Evolutionary conservation across 2,888 invertebrate species (phyloP).

Genomic region (Acronicta leporina): DNA sequence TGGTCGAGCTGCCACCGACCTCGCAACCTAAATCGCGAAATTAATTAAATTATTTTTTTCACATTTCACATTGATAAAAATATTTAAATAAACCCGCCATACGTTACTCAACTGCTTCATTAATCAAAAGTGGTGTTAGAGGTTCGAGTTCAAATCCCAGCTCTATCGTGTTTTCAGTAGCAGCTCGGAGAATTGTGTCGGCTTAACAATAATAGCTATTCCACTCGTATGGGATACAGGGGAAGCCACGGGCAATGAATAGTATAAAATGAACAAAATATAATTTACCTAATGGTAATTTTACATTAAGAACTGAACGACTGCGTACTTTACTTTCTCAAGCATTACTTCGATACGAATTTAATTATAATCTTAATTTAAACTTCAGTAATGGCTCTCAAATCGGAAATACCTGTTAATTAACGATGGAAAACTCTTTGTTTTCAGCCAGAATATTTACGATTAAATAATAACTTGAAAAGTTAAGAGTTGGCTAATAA

Average conservation of each 20-base stretch:
- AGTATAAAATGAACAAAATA: conserved; percentile 17
- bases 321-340: conserved; percentile 15
- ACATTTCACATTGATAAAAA: too few species aligned
- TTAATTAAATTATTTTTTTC: too few species aligned
- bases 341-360: conserved; percentile 45
- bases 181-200: too few species aligned
- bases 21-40: too few species aligned
- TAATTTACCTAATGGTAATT: conserved; percentile 31
- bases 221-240: not conserved
- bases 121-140: too few species aligned
- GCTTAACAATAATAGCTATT: too few species aligned
- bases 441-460: conserved; percentile 40
- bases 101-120: too few species aligned
- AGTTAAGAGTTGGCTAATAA: conserved; percentile 34
- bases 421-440: conserved; percentile 47
- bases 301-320: conserved; percentile 40
- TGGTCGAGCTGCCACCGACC: too few species aligned
- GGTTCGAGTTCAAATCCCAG: too few species aligned
- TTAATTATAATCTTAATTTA: conserved; percentile 52
- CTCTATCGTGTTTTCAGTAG: too few species aligned
- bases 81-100: too few species aligned
- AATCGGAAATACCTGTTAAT: conserved; percentile 59
- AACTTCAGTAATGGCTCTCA: conserved; percentile 50
- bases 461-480: conserved; percentile 51
- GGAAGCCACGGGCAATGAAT: too few species aligned